Conservation (phyloP, 2,888 invertebrate genomes). For the Drosophila quinaria region DNA sequence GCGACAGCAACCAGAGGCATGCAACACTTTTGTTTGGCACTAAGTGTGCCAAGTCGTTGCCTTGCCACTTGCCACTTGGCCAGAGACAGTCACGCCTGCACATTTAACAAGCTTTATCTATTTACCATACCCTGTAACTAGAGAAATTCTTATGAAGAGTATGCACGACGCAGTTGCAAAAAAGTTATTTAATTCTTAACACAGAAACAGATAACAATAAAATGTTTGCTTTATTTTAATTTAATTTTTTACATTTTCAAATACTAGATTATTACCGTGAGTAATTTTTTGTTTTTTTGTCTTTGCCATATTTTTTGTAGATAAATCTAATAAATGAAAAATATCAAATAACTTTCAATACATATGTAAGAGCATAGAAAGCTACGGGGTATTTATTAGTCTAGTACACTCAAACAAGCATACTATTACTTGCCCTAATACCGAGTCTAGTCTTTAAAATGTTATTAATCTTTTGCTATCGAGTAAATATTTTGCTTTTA, state of each 20-base stretch:
- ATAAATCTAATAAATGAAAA: neutral
- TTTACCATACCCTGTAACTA: constrained; percentile 36
- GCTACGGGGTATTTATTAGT: constrained; percentile 15
- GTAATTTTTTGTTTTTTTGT: too few relatives aligned
- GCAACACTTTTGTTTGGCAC: constrained; percentile 66
- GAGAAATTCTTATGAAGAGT: neutral
- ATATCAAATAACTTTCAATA: neutral
- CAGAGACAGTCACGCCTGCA: constrained; percentile 61
- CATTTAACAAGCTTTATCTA: constrained; percentile 74
- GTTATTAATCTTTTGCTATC: constrained; percentile 74
- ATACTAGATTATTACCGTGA: too few relatives aligned
- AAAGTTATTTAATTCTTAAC: too few relatives aligned
- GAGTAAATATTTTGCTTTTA: constrained; percentile 76
- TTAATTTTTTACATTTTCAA: too few relatives aligned
- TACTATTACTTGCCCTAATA: neutral
- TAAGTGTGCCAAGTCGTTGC: constrained; percentile 53
- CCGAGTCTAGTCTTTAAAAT: constrained; percentile 48
- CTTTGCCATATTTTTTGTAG: too few relatives aligned
- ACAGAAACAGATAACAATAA: too few relatives aligned
- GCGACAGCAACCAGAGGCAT: constrained; percentile 49
- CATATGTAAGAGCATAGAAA: neutral
- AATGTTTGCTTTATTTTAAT: too few relatives aligned
- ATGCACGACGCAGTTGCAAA: neutral
- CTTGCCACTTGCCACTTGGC: constrained; percentile 38
- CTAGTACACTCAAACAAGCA: neutral